A percentile compares a stretch with the other conserved stretches of the same genome.
These are phyloP conservation scores for Lamprologus sp. DNA, from an alignment of 2,113 vertebrate genomes.

Conservation along the genomic window DNA sequence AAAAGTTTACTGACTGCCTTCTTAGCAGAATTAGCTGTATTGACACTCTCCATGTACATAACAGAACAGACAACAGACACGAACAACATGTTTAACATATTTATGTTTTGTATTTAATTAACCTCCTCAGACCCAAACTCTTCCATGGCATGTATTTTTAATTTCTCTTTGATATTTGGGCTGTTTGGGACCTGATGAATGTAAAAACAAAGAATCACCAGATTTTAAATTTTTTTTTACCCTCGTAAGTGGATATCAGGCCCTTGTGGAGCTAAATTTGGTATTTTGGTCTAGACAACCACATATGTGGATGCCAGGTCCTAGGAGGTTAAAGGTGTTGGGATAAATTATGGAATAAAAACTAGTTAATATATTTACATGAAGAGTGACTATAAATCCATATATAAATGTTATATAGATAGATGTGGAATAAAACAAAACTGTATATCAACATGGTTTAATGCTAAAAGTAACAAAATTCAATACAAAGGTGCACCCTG, in stretches of 20 bases:
- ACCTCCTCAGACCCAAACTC: not conserved
- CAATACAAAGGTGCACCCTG: accelerated
- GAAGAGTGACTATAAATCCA: not conserved
- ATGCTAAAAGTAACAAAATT: not conserved
- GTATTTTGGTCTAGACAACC: too few relatives aligned
- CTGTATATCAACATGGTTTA: accelerated
- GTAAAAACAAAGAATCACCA: not conserved
- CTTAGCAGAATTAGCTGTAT: not conserved
- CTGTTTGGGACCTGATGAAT: not conserved
- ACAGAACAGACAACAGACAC: not conserved
- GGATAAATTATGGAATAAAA: accelerated
- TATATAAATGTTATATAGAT: not conserved
- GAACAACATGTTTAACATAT: accelerated
- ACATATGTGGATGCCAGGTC: not conserved
- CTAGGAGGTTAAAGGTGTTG: not conserved
- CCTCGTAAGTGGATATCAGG: not conserved
- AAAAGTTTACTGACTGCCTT: not conserved
- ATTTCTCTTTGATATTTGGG: not conserved
- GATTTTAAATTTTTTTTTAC: not conserved
- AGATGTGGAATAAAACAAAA: not conserved
- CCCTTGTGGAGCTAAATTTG: not conserved
- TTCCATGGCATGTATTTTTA: not conserved
- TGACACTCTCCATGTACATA: not conserved
- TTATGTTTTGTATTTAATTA: accelerated
- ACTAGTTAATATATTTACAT: not conserved